Evolutionary conservation across 2,888 invertebrate species (phyloP).

Genomic region (Pyrgus malvae): DNA sequence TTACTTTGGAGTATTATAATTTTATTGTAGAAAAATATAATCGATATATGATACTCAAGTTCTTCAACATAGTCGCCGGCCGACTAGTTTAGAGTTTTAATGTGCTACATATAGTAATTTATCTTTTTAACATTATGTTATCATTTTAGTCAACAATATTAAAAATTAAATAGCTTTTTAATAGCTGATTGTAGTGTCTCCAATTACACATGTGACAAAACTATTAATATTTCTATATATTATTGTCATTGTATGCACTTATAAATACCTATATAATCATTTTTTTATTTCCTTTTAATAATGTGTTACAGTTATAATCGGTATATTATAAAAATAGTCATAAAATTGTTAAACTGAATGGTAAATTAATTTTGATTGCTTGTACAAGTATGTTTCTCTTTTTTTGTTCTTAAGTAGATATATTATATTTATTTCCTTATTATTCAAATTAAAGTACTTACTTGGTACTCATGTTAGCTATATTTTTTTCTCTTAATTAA

Average conservation of each 20-base stretch:
- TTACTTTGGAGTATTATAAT: too few relatives aligned
- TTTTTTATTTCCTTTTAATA: too few relatives aligned
- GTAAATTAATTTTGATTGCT: too few relatives aligned
- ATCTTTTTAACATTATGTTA: neutral
- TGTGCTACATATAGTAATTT: neutral
- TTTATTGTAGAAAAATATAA: too few relatives aligned
- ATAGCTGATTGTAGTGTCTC: neutral
- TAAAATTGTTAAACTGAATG: too few relatives aligned
- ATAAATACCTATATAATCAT: too few relatives aligned
- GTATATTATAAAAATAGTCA: too few relatives aligned
- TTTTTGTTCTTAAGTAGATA: neutral
- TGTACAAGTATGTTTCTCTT: too few relatives aligned
- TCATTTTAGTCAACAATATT: neutral
- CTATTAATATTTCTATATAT: neutral
- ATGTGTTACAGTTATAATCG: conserved; percentile 9
- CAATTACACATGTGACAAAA: neutral
- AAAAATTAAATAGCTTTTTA: neutral
- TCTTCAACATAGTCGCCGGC: too few relatives aligned
- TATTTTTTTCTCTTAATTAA: conserved; percentile 39
- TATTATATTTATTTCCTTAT: neutral
- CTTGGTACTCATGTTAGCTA: too few relatives aligned
- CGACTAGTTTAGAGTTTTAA: neutral
- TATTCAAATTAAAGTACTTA: too few relatives aligned
- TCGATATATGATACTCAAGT: too few relatives aligned
- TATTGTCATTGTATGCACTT: conserved; percentile 7